Evolutionary conservation across 1,140 invertebrate genomes (phyloP), one percentile per base, ranked within the genome.

Genomic region (Chelonus insularis): DNA sequence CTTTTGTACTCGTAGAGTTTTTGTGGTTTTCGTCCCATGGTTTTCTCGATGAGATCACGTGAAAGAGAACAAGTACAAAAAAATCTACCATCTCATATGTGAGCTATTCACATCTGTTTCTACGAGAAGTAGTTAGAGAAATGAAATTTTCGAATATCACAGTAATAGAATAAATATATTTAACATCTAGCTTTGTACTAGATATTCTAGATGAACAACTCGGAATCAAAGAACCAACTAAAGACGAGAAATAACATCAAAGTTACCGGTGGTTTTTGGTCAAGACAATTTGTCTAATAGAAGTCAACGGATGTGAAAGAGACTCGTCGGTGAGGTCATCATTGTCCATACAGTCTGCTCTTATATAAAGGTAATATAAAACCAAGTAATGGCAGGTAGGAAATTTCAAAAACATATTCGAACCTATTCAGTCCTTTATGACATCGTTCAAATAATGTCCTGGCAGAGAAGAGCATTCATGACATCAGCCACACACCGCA

Each of bases 361-460:
- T 18, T 16, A 18, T 18, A 45, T 18, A 18, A 14, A 9, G 41
- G 9, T 21, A 18, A 50, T 14, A 21, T 29, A 12, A 50, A 50
- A 25, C 8, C 6, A 5, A 23, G 21, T 45, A 45, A 29, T 25
- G n/a, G 23, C 20, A 25, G 18, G 14, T 23, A 50, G 4, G 47
- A 50, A 50, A 23, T 25, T 50, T 50, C 14, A 21, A 50, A 23
- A 25, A 50, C 21, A 50, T 25, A 23, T 25, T 50, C 47, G 16
- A 50, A 6, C 47, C 9, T 25, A n/a, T 21, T 16, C 2, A 25
- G 20, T 6, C 43, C 37, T 50, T 58, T 58, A 58, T 29, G 57
- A 50, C 34, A 58, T 48, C 57, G 45, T 58, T 18, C 21, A 58
- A 50, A 34, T 58, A 45, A 58, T 58, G 57, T 12, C 34, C 25